Base-by-base conservation (phyloP, 2,113 vertebrate genomes). In the Rhinoptilus africanus region DNA sequence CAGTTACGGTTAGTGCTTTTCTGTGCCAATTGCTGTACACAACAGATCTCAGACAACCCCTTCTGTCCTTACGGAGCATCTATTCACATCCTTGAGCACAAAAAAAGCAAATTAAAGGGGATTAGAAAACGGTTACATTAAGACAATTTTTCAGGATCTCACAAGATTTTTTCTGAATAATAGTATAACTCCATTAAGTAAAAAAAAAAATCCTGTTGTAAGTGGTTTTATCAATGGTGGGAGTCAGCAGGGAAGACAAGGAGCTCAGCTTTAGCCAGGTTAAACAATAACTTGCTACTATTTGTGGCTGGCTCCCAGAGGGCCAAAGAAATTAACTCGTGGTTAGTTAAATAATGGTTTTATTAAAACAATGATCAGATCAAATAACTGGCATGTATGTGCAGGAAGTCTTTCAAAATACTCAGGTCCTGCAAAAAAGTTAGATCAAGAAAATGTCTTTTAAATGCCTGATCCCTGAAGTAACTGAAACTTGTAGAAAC, bases 251-350 rank as follows among this genome's bases (percentile, higher is more conserved):
- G 91, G 57, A 92, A 93, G 64, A 89, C 54, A 77, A 93, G 93
- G 88, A 96, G 92, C 76, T 96, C 88, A 24, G 72, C 63, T 96
- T 96, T 89, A 94, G 93, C 94, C 92, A 96, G 91, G 92, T 95
- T 95, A 97, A 95, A 95, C 86, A 97, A 97, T 96, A 96, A 97
- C 95, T 87, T 96, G 89, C 96, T 97, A 96, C 95, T 96, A 93
- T 97, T 96, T 92, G 84, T 96, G 95, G 96, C 89, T 79, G 80
- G 69, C 37, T 96, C 95, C 96, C 95, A 95, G 83, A 91, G 53
- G 94, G 75, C 88, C 83, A 96, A 93, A 96, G 63, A 97, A 97
- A 97, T 96, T 95, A 97, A 93, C 84, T 95, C 28, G 26, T 96
- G 95, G 92, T 97, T 97, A 97, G 89, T 95, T 95, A 94, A 97